Conservation (phyloP, 2,888 invertebrate species). For the Stenichneumon culpator region DNA sequence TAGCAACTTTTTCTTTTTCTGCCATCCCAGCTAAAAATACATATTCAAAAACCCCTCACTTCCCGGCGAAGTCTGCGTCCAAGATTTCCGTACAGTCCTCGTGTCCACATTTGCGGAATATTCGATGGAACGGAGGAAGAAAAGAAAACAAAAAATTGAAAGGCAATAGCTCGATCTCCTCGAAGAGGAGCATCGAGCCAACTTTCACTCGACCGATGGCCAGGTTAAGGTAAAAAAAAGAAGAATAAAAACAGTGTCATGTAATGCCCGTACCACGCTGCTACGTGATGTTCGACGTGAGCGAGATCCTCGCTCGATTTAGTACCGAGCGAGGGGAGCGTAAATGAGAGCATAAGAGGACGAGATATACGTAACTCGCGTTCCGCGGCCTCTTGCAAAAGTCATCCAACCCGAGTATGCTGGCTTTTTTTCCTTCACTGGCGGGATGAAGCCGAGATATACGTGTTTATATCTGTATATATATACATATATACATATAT, state of each 20-base stretch:
- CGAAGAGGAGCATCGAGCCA: slow-evolving; percentile 47
- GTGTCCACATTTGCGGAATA: slow-evolving; percentile 4
- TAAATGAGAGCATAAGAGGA: slow-evolving; percentile 51
- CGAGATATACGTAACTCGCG: slow-evolving; percentile 29
- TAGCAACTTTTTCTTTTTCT: not conserved
- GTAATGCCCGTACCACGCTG: slow-evolving; percentile 28
- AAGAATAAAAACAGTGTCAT: slow-evolving; percentile 8
- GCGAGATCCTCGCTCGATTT: slow-evolving; percentile 57
- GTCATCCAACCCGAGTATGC: slow-evolving; percentile 27
- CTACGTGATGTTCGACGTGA: slow-evolving; percentile 37
- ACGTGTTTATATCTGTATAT: not conserved
- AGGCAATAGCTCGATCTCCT: slow-evolving; percentile 41
- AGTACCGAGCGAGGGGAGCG: slow-evolving; percentile 34
- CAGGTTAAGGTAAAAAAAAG: not conserved
- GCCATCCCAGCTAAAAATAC: not conserved
- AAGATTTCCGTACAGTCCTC: not conserved
- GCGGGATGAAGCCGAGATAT: slow-evolving; percentile 22
- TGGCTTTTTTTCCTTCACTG: slow-evolving; percentile 1
- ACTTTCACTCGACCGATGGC: slow-evolving; percentile 63
- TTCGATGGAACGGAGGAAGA: not conserved
- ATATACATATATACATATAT: not conserved
- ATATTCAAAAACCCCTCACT: not conserved
- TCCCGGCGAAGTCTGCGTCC: not conserved
- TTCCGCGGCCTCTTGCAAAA: slow-evolving; percentile 36
- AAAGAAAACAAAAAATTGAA: slow-evolving; percentile 34